Conservation (phyloP, 2,888 invertebrate species). For the Boloria euphrosyne region DNA sequence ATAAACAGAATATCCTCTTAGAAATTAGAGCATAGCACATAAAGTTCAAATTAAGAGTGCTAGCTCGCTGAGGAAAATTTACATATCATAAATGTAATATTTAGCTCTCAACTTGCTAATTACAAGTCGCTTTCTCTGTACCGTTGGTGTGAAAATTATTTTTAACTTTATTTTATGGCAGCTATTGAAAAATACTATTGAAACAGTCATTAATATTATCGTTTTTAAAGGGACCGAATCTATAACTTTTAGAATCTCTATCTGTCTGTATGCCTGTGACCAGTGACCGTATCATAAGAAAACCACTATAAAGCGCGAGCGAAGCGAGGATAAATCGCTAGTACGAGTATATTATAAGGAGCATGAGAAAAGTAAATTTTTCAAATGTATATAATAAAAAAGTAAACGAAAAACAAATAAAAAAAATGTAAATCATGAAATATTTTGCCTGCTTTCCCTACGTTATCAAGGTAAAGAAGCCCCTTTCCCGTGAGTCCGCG, state of each 20-base stretch:
- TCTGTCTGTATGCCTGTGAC: no score
- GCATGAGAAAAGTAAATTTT: no score
- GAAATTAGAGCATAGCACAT: conserved; percentile 46
- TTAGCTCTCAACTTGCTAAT: conserved; percentile 81
- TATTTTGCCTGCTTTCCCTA: conserved; percentile 50
- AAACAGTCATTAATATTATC: no score
- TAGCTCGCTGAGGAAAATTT: conserved; percentile 66
- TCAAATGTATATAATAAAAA: not conserved
- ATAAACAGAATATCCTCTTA: conserved; percentile 50
- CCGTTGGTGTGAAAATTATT: conserved; percentile 49
- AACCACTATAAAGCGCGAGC: no score
- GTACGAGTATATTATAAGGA: no score
- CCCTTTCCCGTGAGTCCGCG: conserved; percentile 56
- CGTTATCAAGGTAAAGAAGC: conserved; percentile 65
- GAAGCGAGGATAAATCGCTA: no score
- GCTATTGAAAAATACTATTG: no score
- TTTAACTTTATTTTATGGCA: no score
- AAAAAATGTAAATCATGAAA: not conserved
- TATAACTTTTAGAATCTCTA: no score
- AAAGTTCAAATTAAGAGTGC: conserved; percentile 57
- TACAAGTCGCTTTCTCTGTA: conserved; percentile 71
- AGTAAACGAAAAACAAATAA: conserved; percentile 15
- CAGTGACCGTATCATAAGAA: no score
- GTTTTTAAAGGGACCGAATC: no score
- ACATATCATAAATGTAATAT: conserved; percentile 81